These are phyloP conservation scores for Pagetopsis macropterus DNA, from an alignment of 2,797 vertebrate genomes.

Conservation along the genomic window DNA sequence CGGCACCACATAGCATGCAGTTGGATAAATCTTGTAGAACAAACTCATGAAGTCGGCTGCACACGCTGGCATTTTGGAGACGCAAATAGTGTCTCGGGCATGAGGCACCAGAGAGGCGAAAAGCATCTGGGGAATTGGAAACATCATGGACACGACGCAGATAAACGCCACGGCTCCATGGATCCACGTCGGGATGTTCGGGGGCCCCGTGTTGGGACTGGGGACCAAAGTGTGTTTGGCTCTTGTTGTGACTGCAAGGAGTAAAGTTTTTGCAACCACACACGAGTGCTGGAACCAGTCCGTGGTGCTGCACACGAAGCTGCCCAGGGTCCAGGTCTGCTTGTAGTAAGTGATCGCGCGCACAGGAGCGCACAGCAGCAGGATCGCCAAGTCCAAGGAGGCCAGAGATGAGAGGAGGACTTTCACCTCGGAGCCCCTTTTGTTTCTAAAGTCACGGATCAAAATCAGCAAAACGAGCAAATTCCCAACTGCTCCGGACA, in stretches of 20 bases:
- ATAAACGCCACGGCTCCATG: slow-evolving; percentile 65
- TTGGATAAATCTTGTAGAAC: slow-evolving; percentile 84
- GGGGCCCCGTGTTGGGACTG: slow-evolving; percentile 40
- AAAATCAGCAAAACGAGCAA: slow-evolving; percentile 79
- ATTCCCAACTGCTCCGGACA: slow-evolving; percentile 82
- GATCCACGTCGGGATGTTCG: slow-evolving; percentile 64
- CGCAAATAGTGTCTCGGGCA: slow-evolving; percentile 66
- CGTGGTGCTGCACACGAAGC: slow-evolving; percentile 80
- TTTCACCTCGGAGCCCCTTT: slow-evolving; percentile 76
- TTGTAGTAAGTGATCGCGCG: slow-evolving; percentile 82
- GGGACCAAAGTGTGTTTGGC: slow-evolving; percentile 72
- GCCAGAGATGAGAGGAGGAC: slow-evolving; percentile 80
- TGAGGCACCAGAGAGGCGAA: slow-evolving; percentile 71
- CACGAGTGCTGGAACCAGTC: slow-evolving; percentile 87
- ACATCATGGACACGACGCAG: slow-evolving; percentile 74
- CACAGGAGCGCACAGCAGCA: slow-evolving; percentile 80
- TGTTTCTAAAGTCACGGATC: slow-evolving; percentile 72
- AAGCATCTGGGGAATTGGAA: slow-evolving; percentile 81
- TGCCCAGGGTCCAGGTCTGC: slow-evolving; percentile 82
- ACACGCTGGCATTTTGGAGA: slow-evolving; percentile 71
- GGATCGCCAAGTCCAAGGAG: slow-evolving; percentile 80
- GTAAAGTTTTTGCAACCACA: slow-evolving; percentile 82
- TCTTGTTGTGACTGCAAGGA: slow-evolving; percentile 76
- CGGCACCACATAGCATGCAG: slow-evolving; percentile 74
- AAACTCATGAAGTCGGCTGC: slow-evolving; percentile 81